Percentiles rank a stretch among this genome's conserved stretches.
These are phyloP conservation scores for Ladona fulva DNA, from an alignment of 1,140 invertebrate species.

Conservation along the genomic window DNA sequence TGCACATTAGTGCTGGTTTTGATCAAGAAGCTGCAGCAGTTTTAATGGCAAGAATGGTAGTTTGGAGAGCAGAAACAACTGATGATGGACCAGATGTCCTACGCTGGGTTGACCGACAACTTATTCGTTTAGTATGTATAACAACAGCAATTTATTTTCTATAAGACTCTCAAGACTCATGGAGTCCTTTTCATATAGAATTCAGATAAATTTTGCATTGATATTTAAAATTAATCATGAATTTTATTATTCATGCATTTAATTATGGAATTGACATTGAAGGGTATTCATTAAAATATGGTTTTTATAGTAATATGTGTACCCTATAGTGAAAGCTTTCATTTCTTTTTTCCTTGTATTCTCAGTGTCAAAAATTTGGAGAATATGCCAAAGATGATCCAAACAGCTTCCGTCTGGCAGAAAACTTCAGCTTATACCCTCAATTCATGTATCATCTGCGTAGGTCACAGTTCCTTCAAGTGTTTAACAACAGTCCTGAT, in stretches of 20 bases:
- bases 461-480: conserved; percentile 97
- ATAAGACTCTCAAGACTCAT: too few species aligned
- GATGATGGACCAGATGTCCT: conserved; percentile 96
- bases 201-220: too few species aligned
- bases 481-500: conserved; percentile 99
- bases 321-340: too few species aligned
- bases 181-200: too few species aligned
- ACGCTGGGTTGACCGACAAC: conserved; percentile 95
- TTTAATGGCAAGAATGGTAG: conserved; percentile 92
- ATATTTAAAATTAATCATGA: too few species aligned
- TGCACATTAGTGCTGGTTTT: conserved; percentile 84
- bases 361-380: conserved; percentile 97
- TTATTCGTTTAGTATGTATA: conserved; percentile 80
- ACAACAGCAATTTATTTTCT: too few species aligned
- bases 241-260: too few species aligned
- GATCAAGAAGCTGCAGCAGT: conserved; percentile 97
- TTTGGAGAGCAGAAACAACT: conserved; percentile 81
- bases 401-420: conserved; percentile 87
- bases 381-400: conserved; percentile 97
- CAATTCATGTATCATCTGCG: conserved; percentile 99
- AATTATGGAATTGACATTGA: too few species aligned
- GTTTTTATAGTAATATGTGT: too few species aligned
- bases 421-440: conserved; percentile 96
- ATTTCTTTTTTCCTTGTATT: conserved; percentile 27
- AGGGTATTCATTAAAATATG: too few species aligned